phyloP scores from a whole-genome alignment of 2,113 vertebrate species.

The Hemibagrus wyckioides region DNA sequence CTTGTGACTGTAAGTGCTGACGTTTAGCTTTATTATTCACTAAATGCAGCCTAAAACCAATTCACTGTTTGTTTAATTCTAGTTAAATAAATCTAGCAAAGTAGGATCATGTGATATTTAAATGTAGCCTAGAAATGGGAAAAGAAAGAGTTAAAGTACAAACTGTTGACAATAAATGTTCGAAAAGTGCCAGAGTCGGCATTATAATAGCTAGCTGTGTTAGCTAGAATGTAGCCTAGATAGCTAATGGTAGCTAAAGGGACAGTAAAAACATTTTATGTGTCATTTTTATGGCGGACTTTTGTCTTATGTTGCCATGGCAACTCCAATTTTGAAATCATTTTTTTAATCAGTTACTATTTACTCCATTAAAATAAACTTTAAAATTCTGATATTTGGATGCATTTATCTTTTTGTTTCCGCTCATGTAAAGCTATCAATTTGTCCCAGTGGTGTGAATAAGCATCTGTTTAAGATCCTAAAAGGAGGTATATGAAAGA shows the following conservation, averaged over 20 bases:
- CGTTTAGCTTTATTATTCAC: background rate
- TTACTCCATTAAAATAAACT: background rate
- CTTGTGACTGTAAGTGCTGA: background rate
- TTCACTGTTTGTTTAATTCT: background rate
- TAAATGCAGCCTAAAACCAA: background rate
- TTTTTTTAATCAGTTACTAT: background rate
- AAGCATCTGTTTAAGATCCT: background rate
- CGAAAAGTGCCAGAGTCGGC: background rate
- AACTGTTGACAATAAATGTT: background rate
- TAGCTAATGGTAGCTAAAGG: background rate
- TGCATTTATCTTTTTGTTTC: background rate
- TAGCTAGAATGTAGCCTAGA: background rate
- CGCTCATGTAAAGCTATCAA: background rate
- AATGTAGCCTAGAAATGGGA: background rate
- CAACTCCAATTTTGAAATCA: background rate
- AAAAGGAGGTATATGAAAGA: slow-evolving; percentile 6
- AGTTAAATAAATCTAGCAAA: background rate
- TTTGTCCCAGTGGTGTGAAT: background rate
- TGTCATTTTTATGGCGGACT: background rate
- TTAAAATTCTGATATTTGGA: background rate
- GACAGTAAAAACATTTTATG: background rate
- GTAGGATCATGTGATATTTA: background rate
- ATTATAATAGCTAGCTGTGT: background rate
- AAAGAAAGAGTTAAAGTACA: background rate
- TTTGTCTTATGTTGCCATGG: background rate